Conservation (phyloP, 2,113 vertebrate genomes). For the Crypturellus undulatus region DNA sequence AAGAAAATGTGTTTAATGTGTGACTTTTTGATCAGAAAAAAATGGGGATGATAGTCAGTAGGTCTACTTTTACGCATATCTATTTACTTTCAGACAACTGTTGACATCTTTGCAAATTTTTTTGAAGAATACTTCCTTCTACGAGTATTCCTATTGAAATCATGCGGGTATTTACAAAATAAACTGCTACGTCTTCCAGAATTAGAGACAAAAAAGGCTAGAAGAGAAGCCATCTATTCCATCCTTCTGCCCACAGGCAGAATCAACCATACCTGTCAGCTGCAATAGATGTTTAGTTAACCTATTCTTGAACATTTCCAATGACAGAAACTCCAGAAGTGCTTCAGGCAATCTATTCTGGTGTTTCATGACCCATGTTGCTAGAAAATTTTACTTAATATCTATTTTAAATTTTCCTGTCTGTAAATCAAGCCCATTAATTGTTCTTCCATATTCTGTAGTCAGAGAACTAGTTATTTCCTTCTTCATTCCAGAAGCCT, state of each 20-base stretch:
- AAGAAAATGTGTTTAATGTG: background rate
- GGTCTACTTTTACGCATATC: background rate
- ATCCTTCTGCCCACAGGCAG: background rate
- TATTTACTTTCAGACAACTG: background rate
- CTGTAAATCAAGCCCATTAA: background rate
- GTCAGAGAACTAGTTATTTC: background rate
- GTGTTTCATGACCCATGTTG: background rate
- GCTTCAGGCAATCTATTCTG: constrained; percentile 22
- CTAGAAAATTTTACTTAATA: constrained; percentile 36
- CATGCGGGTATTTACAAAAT: background rate
- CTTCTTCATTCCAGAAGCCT: background rate
- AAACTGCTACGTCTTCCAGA: background rate
- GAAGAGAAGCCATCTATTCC: constrained; percentile 10
- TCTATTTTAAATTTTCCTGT: background rate
- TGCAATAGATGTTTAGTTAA: constrained; percentile 28
- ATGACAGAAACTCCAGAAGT: background rate
- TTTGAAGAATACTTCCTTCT: background rate
- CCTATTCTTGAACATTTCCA: constrained; percentile 15
- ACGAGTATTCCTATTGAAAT: background rate
- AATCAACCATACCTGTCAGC: background rate
- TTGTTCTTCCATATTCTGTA: background rate
- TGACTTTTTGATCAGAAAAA: background rate
- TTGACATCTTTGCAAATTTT: background rate
- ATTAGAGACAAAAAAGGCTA: background rate
- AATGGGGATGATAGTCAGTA: background rate